Evolutionary conservation across 2,888 invertebrate genomes (phyloP), one percentile per base, ranked within the genome.

Genomic region (Alentia gelatinosa): DNA sequence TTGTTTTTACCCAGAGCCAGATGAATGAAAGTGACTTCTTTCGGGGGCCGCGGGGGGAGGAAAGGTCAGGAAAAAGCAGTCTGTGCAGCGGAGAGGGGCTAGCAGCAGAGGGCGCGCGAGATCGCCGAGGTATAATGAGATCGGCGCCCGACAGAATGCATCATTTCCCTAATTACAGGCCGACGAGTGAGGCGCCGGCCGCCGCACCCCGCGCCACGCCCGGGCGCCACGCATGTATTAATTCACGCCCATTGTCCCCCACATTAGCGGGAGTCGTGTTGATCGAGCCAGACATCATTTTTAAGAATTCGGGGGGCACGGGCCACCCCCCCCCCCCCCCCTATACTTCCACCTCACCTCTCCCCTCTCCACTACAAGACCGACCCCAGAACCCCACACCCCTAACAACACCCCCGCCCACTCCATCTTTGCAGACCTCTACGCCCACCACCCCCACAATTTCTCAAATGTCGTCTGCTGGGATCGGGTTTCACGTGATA

Each of bases 11-110:
- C 68, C 68, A 30, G 33, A 12, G 83, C 50, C 23, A 12, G 47
- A 86, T 86, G 86, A 86, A 86, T 86, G 86, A 50, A 47, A 47
- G 86, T 47, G 47, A 47, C 86, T 86, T 86, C 30, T 86, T 86
- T 86, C 23, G 42, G n/a, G 74, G 35, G 33, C 37, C 15, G 50
- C 15, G 86, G 30, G 47, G 7, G 50, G 86, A 47, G 42, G 47
- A 86, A 35, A 47, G 30, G 35, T 47, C 86, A 47, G 86, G 33
- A 86, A 86, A 84, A 84, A 84, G 47, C 19, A 86, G 42, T 26
- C 37, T 30, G 50, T 3, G 15, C 42, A 30, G 35, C 26, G 47
- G 42, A 30, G 86, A 47, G 47, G 47, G 42, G 42, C 26, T 30
- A 15, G 39, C 35, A 15, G 37, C 19, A 47, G 12, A 47, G 86